Percentiles rank a stretch among this genome's conserved stretches.
These are phyloP conservation scores for Triops cancriformis DNA, from an alignment of 1,140 invertebrate species.

Conservation along the genomic window DNA sequence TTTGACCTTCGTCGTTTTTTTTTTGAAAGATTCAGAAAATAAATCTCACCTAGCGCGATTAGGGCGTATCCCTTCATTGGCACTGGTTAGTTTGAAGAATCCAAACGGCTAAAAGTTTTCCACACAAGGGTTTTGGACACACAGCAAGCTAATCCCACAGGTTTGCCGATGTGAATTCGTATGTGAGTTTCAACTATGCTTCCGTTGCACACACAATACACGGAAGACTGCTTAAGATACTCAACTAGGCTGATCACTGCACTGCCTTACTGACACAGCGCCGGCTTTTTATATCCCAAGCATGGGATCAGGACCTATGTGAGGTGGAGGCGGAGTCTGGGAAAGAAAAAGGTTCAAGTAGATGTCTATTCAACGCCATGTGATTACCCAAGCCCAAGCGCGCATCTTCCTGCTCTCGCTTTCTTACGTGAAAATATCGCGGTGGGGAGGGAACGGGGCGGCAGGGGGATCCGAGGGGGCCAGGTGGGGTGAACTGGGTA, in stretches of 20 bases:
- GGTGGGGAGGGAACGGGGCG: background rate
- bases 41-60: slow-evolving; percentile 3
- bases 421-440: slow-evolving; percentile 1
- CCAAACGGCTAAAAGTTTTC: background rate
- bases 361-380: slow-evolving; percentile 2
- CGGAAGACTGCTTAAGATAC: slow-evolving; percentile 3
- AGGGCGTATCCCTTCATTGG: slow-evolving; percentile 9
- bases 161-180: background rate
- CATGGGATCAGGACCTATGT: background rate
- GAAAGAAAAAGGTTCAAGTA: background rate
- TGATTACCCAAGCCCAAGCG: background rate
- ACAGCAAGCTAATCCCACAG: background rate
- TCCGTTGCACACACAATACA: background rate
- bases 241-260: background rate
- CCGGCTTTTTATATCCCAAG: background rate
- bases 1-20: background rate
- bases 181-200: background rate
- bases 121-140: background rate
- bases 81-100: background rate
- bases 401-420: slow-evolving; percentile 4
- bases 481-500: background rate
- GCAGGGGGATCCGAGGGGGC: too few species aligned
- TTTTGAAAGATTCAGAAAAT: background rate
- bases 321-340: background rate
- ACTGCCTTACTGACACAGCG: background rate